Evolutionary conservation across 92 coral and sea anemone species (phyloP).

Genomic region (Porites evermanni): DNA sequence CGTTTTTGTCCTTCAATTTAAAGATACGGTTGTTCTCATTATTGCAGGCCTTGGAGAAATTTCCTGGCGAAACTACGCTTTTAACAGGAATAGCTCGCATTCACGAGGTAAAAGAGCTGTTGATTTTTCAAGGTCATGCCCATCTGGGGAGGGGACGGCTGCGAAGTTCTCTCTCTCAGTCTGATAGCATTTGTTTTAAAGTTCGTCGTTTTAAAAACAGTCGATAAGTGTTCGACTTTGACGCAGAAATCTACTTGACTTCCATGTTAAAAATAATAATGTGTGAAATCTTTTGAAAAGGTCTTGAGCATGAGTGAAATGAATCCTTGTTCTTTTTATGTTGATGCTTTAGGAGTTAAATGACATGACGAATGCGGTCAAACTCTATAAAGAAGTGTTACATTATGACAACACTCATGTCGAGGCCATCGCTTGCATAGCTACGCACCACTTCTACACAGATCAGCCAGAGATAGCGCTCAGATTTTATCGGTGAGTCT

Average conservation of each 20-base stretch:
- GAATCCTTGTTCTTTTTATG: neutral
- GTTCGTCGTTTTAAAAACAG: neutral
- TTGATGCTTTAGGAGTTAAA: conserved; percentile 71
- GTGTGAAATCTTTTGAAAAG: too few relatives aligned
- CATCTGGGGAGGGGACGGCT: too few relatives aligned
- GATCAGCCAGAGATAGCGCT: conserved; percentile 98
- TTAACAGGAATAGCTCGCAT: conserved; percentile 96
- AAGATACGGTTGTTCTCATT: neutral
- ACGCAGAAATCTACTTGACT: neutral
- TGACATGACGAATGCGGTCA: conserved; percentile 94
- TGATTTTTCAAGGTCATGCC: neutral
- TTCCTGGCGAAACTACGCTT: conserved; percentile 94
- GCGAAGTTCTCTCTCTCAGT: neutral
- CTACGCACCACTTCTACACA: conserved; percentile 98
- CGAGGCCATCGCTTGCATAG: conserved; percentile 97
- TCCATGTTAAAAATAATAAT: too few relatives aligned
- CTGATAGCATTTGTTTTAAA: neutral
- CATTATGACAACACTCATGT: conserved; percentile 94
- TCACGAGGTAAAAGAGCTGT: conserved; percentile 76
- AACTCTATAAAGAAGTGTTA: conserved; percentile 88
- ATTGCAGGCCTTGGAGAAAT: conserved; percentile 91
- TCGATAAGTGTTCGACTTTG: neutral
- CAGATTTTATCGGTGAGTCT: conserved; percentile 85
- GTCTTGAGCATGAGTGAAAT: neutral
- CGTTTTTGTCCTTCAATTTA: too few relatives aligned